Evolutionary conservation across 2,888 invertebrate species (phyloP).

Genomic region (Biston stratarius): DNA sequence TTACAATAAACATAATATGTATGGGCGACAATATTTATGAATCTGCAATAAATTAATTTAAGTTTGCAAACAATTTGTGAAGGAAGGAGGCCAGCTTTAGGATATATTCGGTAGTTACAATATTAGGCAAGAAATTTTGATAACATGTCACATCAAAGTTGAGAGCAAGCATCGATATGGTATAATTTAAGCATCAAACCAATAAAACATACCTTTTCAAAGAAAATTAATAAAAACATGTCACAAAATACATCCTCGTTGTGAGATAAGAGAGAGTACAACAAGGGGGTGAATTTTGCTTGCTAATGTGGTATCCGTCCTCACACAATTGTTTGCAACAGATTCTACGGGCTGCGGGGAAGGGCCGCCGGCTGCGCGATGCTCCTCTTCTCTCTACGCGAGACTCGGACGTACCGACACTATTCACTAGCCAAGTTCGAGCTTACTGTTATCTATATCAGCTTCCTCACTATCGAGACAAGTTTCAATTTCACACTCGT

Average conservation of each 20-base stretch:
- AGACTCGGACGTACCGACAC: conserved; percentile 45
- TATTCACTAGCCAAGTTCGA: conserved; percentile 19
- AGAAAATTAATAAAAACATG: conserved; percentile 84
- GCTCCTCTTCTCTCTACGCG: conserved; percentile 23
- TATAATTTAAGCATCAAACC: conserved; percentile 75
- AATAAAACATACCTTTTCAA: conserved; percentile 86
- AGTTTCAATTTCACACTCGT: conserved; percentile 74
- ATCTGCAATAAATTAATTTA: conserved; percentile 58
- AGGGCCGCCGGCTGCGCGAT: conserved; percentile 44
- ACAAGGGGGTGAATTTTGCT: conserved; percentile 70
- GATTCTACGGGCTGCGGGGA: conserved; percentile 56
- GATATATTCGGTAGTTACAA: conserved; percentile 61
- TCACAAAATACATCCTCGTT: conserved; percentile 79
- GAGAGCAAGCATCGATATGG: conserved; percentile 79
- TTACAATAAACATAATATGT: conserved; percentile 18
- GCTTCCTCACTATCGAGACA: conserved; percentile 57
- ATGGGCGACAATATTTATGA: conserved; percentile 45
- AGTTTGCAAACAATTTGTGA: conserved; percentile 95
- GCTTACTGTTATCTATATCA: conserved; percentile 49
- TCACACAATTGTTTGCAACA: conserved; percentile 87
- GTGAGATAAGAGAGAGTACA: conserved; percentile 65
- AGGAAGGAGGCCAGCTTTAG: conserved; percentile 91
- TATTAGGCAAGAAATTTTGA: conserved; percentile 58
- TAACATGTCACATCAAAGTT: conserved; percentile 66
- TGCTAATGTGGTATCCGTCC: conserved; percentile 83